Conservation (phyloP, 2,113 vertebrate species). For the Aptenodytes patagonicus region DNA sequence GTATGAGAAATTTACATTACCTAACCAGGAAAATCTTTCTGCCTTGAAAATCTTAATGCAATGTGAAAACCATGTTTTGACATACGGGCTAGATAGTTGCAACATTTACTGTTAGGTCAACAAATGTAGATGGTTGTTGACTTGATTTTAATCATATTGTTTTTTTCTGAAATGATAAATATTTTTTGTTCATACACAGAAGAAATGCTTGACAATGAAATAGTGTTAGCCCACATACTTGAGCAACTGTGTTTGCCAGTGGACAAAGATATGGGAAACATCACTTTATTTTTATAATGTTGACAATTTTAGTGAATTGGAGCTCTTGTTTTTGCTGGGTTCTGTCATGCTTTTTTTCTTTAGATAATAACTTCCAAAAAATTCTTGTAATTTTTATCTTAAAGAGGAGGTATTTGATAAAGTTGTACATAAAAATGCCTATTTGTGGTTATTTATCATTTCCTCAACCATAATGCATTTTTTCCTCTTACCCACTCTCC, state of each 20-base stretch:
- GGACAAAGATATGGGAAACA: background rate
- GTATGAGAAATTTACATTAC: background rate
- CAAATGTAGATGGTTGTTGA: background rate
- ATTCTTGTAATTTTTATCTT: background rate
- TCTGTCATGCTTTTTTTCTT: background rate
- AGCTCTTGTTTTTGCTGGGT: background rate
- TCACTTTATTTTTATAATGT: background rate
- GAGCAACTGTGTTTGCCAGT: background rate
- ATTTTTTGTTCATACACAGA: background rate
- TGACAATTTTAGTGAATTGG: background rate
- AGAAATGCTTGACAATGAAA: background rate
- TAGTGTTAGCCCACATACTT: background rate
- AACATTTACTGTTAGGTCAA: background rate
- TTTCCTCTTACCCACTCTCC: background rate
- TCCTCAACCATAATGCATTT: background rate
- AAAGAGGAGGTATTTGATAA: background rate
- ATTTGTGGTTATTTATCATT: background rate
- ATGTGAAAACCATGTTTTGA: background rate
- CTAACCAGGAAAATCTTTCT: background rate
- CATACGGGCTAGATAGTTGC: background rate
- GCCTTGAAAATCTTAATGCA: background rate
- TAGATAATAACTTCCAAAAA: background rate
- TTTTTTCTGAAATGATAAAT: background rate
- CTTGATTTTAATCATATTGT: background rate
- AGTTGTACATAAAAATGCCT: background rate